Conservation (phyloP, 2,888 invertebrate species). For the Dione vanillae region DNA sequence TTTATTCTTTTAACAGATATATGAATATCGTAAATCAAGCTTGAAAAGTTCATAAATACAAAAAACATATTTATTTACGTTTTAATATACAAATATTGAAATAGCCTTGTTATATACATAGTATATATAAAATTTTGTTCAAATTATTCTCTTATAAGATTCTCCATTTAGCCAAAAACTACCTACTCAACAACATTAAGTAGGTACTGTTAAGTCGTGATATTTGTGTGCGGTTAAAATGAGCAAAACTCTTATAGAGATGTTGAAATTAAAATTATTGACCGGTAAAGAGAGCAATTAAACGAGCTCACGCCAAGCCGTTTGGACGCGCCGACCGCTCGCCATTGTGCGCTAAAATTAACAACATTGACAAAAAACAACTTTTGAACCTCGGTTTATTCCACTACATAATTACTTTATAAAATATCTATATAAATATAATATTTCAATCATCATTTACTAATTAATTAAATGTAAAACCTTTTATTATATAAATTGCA, state of each 20-base stretch:
- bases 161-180: background rate
- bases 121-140: too few relatives aligned
- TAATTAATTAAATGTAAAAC: too few relatives aligned
- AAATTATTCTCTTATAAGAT: background rate
- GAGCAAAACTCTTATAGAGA: slow-evolving; percentile 50
- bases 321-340: slow-evolving; percentile 66
- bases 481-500: too few relatives aligned
- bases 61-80: too few relatives aligned
- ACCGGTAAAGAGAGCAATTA: slow-evolving; percentile 72
- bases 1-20: too few relatives aligned
- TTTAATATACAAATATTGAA: too few relatives aligned
- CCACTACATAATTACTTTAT: slow-evolving; percentile 38
- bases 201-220: slow-evolving; percentile 6
- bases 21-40: too few relatives aligned
- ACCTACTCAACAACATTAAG: slow-evolving; percentile 1
- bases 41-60: too few relatives aligned
- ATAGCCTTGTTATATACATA: too few relatives aligned
- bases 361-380: slow-evolving; percentile 67
- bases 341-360: slow-evolving; percentile 74
- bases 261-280: slow-evolving; percentile 59
- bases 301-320: slow-evolving; percentile 65
- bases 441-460: background rate
- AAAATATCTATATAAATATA: background rate
- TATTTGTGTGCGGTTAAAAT: slow-evolving; percentile 25
- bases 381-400: slow-evolving; percentile 45